Evolutionary conservation across 2,797 vertebrate species (phyloP), one percentile per base, ranked within the genome.

Genomic region (Labroides dimidiatus): DNA sequence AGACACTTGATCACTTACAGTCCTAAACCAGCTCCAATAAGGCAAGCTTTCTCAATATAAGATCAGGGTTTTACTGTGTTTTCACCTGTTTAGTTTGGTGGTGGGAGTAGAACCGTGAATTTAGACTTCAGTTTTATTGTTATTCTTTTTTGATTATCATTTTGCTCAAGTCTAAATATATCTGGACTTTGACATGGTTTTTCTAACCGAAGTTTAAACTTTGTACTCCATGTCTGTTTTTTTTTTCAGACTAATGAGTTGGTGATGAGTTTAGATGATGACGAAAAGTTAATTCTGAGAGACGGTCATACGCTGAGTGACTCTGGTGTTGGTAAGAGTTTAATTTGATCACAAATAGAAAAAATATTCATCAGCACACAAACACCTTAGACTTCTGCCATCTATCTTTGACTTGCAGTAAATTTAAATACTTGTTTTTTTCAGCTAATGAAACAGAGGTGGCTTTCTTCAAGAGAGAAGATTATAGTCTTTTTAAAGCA

Each of bases 381-480:
- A n/a, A 20, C 9, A 3, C 43, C 8, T 20, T 8, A 45, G n/a
- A 45, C 43, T 15, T 42, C 30, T 4, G 8, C 30, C 7, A 33
- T 33, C 7, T 33, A 7, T 33, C 5, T 33, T 33, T 6, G 5
- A 33, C 30, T 33, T 33, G 8, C 5, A 1, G 30, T 33, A 8
- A 33, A 33, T 33, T 33, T 8, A 33, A 3, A 27, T 39, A 17
- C 68, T 2, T 47, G 10, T 72, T 71, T 52, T 85, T 0, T 85
- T 71, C 88, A 99, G 97, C 90, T 53, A 94, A 95, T 81, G 97
- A 99, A 91, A 99, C 97, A 0, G 97, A 98, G 85, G 85, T 98
- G 79, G 97, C 96, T 52, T 96, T 97, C 89, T 99, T 98, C 91
- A 94, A 86, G 86, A 93, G 78, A 79, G 92, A 95, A 64, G 97